Base-by-base conservation (phyloP, 2,888 invertebrate species). In the Plemyria rubiginata region DNA sequence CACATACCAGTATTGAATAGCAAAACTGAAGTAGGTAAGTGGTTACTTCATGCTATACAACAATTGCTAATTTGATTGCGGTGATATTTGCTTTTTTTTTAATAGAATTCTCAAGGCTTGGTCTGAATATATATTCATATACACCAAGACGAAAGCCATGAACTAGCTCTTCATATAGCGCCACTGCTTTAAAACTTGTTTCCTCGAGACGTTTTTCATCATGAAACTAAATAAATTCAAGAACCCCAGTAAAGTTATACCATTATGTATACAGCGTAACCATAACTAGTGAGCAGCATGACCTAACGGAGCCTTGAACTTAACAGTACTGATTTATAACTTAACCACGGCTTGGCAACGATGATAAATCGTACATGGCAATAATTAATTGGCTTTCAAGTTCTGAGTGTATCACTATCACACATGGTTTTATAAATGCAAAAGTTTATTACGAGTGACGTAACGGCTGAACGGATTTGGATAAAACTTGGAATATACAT, bases 281-380 rank as follows among this genome's bases (percentile, higher is more conserved):
- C 54, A 53, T 54, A 54, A 60, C 38, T 45, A 54, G 49, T 50
- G 22, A 28, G 43, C 28, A 55, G 13, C 50, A 29, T 60, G 64
- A 68, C 63, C 63, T 67, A 65, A 70, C 68, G 61, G 66, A 53
- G 29, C 63, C 66, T 65, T 68, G 68, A 70, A 70, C 70, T 62
- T 66, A 70, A 67, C 66, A 60, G 66, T 65, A 58, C 60, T 53
- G 60, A 65, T 65, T 65, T 60, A 64, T 56, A 56, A 64, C 56
- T 53, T 55, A 54, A 60, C 55, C 60, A 61, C 55, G 11, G 51
- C 51, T 45, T 56, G 56, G 57, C 57, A 45, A 22, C 56, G 54
- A 53, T 54, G 60, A 65, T 65, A 57, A 56, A 60, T 53, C 49
- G 45, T 41, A 60, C 40, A 53, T 49, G 36, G 49, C 0, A 1